Conservation (phyloP, 1,140 invertebrate species). For the Diorhabda elongata region DNA sequence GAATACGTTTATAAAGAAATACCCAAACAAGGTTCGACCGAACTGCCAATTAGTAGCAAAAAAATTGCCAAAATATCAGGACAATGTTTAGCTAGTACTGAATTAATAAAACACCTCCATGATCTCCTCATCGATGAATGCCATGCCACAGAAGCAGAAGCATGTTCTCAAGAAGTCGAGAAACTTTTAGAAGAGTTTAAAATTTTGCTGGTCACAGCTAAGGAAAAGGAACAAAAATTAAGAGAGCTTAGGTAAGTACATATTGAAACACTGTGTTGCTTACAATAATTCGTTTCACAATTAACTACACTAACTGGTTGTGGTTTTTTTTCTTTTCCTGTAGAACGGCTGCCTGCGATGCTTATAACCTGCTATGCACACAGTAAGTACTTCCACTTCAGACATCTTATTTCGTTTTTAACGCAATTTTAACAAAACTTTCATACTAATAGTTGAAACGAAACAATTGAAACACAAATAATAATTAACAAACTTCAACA, state of each 20-base stretch:
- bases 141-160: constrained; percentile 61
- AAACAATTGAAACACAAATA: too few relatives aligned
- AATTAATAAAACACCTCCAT: constrained; percentile 74
- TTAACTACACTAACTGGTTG: constrained; percentile 36
- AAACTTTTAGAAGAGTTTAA: constrained; percentile 64
- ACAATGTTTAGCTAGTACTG: constrained; percentile 67
- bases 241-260: constrained; percentile 62
- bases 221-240: constrained; percentile 69
- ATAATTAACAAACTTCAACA: too few relatives aligned
- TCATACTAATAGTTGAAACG: too few relatives aligned
- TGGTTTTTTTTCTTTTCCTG: constrained; percentile 42
- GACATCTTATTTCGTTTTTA: neutral
- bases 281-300: constrained; percentile 20
- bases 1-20: constrained; percentile 51
- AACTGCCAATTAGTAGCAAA: constrained; percentile 52
- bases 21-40: constrained; percentile 51
- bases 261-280: neutral
- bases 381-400: constrained; percentile 58
- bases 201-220: constrained; percentile 63
- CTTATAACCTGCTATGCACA: constrained; percentile 62
- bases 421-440: too few relatives aligned
- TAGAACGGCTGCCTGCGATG: constrained; percentile 58
- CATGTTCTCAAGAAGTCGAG: constrained; percentile 62
- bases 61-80: constrained; percentile 62
- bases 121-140: constrained; percentile 69